Conservation (phyloP, 2,888 invertebrate species). For the Trichopria drosophilae region DNA sequence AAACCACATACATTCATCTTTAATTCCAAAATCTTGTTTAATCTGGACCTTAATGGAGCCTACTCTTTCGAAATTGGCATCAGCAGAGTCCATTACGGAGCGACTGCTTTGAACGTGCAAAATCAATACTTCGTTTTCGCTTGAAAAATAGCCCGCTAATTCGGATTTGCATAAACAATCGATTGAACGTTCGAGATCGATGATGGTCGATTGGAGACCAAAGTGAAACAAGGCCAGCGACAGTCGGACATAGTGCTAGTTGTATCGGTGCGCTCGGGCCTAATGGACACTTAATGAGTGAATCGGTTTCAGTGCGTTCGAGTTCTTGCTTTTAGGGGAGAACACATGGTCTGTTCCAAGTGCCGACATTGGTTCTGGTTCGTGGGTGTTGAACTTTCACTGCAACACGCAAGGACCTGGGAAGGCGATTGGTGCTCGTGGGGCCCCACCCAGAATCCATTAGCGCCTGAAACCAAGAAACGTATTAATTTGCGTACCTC, state of each 20-base stretch:
- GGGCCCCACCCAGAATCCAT: slow-evolving; percentile 47
- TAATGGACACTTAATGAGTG: slow-evolving; percentile 40
- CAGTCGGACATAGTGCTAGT: slow-evolving; percentile 33
- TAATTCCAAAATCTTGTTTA: too few species aligned
- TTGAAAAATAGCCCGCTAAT: too few species aligned
- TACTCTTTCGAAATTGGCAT: too few species aligned
- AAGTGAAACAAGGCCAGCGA: slow-evolving; percentile 28
- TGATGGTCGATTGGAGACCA: slow-evolving; percentile 23
- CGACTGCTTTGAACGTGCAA: too few species aligned
- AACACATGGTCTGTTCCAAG: slow-evolving; percentile 32
- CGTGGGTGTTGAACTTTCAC: slow-evolving; percentile 51
- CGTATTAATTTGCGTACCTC: too few species aligned
- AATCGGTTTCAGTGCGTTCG: too few species aligned
- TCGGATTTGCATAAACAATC: slow-evolving; percentile 27
- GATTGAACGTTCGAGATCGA: slow-evolving; percentile 12
- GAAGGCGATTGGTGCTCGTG: slow-evolving; percentile 53
- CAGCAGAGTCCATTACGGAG: too few species aligned
- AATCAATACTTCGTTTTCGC: too few species aligned
- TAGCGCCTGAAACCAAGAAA: too few species aligned
- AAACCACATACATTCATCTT: too few species aligned
- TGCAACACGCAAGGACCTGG: slow-evolving; percentile 37
- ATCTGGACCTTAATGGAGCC: too few species aligned
- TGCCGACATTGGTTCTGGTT: slow-evolving; percentile 44
- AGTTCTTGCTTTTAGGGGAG: too few species aligned
- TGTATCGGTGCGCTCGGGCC: slow-evolving; percentile 30